Conservation (phyloP, 1,140 invertebrate genomes). For the Palaemon carinicauda region DNA sequence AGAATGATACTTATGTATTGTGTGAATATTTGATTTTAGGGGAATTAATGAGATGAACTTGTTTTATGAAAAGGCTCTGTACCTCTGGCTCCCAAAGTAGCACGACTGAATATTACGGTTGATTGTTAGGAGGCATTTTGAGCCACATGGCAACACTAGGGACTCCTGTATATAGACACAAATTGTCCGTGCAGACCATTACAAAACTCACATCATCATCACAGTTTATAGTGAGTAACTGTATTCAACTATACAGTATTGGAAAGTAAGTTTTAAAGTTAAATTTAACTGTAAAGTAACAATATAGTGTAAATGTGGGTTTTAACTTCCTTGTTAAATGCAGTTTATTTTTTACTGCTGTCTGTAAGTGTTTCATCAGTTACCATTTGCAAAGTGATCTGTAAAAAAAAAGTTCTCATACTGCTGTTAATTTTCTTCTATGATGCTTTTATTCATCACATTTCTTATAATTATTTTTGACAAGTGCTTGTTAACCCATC, state of each 20-base stretch:
- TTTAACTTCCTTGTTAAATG: not conserved
- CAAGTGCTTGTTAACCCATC: not conserved
- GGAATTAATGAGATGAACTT: not conserved
- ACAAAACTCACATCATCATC: no score
- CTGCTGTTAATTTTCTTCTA: no score
- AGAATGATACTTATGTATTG: conserved; percentile 13
- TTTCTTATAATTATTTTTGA: not conserved
- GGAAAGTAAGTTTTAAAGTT: not conserved
- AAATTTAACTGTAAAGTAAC: not conserved
- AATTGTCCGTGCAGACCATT: no score
- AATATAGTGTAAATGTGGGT: not conserved
- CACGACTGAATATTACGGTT: no score
- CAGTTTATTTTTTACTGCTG: not conserved
- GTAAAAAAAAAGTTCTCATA: not conserved
- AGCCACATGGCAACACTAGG: no score
- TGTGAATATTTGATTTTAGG: not conserved
- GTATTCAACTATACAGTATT: no score
- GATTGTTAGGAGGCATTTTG: no score
- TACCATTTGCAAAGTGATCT: not conserved
- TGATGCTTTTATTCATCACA: not conserved
- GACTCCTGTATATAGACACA: no score
- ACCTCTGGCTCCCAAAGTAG: no score
- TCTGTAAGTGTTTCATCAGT: not conserved
- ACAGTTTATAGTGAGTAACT: no score
- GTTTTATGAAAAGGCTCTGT: not conserved